A percentile compares a stretch with the other conserved stretches of the same genome.
phyloP scores from a whole-genome alignment of 2,888 invertebrate genomes.

The Polydesmus complanatus region DNA sequence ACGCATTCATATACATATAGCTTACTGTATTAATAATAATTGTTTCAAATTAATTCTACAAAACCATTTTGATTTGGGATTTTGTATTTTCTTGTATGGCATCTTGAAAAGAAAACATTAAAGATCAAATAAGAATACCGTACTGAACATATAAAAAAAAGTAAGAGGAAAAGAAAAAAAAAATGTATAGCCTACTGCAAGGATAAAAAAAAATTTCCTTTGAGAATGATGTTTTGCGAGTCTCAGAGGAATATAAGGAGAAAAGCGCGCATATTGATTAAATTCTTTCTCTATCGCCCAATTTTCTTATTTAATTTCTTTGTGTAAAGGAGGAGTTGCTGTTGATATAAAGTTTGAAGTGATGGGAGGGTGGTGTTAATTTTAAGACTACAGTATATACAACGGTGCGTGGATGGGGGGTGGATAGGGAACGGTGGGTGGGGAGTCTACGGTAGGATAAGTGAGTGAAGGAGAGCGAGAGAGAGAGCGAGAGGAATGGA shows the following conservation, averaged over 20 bases:
- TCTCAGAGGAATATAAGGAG: neutral
- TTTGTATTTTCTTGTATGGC: too few relatives aligned
- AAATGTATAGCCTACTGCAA: too few relatives aligned
- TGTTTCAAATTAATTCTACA: too few relatives aligned
- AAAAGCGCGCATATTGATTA: neutral
- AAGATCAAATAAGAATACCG: too few relatives aligned
- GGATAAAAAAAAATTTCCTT: neutral
- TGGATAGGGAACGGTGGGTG: neutral
- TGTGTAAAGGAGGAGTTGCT: neutral
- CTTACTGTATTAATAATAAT: too few relatives aligned
- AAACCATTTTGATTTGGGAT: too few relatives aligned
- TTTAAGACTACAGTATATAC: neutral
- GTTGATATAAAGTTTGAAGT: neutral
- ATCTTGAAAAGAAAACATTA: too few relatives aligned
- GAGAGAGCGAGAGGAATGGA: too few relatives aligned
- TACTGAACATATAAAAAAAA: too few relatives aligned
- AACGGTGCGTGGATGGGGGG: neutral
- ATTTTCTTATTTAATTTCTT: neutral
- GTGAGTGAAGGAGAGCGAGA: too few relatives aligned
- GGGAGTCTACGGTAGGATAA: neutral
- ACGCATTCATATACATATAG: too few relatives aligned
- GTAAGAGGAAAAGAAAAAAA: too few relatives aligned
- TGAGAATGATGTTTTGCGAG: neutral
- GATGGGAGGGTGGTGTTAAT: neutral
- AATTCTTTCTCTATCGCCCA: neutral